Evolutionary conservation across 35 echinoderm and acorn worm genomes (phyloP).

Genomic region (Lytechinus variegatus): DNA sequence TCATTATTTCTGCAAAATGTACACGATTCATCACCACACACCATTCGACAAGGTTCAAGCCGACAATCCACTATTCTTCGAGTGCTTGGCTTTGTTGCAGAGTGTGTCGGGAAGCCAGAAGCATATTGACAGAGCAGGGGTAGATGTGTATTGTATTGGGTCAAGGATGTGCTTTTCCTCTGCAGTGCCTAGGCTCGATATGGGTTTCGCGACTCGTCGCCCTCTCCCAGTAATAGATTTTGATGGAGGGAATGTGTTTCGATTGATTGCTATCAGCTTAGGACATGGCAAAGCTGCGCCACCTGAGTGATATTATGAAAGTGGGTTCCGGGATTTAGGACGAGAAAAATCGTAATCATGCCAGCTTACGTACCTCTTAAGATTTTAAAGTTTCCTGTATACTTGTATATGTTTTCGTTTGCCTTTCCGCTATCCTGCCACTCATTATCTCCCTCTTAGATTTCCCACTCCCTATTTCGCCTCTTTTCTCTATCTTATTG

Average conservation of each 20-base stretch:
- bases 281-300: neutral
- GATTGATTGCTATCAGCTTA: neutral
- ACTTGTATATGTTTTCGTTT: no score
- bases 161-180: neutral
- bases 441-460: no score
- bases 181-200: neutral
- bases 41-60: neutral
- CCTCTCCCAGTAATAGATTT: slow-evolving; percentile 2
- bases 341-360: neutral
- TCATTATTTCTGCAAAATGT: neutral
- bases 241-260: neutral
- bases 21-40: neutral
- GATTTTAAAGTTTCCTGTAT: no score
- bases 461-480: no score
- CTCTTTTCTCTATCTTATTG: no score
- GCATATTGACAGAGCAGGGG: neutral
- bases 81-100: neutral
- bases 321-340: neutral
- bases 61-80: neutral
- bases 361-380: neutral
- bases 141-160: neutral
- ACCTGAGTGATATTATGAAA: neutral
- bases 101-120: neutral
- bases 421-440: no score
- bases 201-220: neutral